These are phyloP conservation scores for Fregetta grallaria DNA, from an alignment of 2,113 vertebrate species.

Conservation along the genomic window DNA sequence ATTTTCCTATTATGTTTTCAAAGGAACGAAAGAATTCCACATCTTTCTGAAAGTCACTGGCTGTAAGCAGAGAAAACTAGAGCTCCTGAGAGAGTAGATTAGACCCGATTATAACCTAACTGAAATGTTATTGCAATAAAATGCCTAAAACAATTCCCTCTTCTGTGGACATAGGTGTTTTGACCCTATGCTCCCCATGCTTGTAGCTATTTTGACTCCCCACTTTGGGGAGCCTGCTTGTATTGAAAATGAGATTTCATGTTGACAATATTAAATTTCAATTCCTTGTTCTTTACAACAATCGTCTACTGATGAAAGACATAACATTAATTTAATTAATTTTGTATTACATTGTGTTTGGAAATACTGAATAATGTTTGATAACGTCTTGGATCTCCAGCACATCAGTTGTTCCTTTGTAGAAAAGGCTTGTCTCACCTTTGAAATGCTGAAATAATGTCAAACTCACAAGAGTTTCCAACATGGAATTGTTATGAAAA, in stretches of 20 bases:
- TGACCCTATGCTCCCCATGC: background rate
- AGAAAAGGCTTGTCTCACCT: background rate
- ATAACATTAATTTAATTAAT: background rate
- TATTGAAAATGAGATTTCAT: background rate
- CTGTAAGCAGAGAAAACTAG: constrained; percentile 56
- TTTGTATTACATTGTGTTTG: background rate
- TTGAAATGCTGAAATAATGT: background rate
- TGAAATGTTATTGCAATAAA: constrained; percentile 68
- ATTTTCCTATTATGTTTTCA: constrained; percentile 62
- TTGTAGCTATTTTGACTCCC: background rate
- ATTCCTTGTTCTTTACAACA: background rate
- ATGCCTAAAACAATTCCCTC: constrained; percentile 17
- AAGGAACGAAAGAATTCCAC: constrained; percentile 57
- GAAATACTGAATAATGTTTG: background rate
- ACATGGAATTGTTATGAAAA: background rate
- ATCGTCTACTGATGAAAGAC: background rate
- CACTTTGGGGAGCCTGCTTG: background rate
- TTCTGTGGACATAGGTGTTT: background rate
- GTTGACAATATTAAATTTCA: background rate
- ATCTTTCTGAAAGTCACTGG: constrained; percentile 48
- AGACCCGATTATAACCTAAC: constrained; percentile 66
- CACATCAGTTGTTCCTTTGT: background rate
- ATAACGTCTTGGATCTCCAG: background rate
- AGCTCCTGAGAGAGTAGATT: constrained; percentile 67
- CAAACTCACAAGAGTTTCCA: background rate